Base-by-base conservation (phyloP, 2,888 invertebrate species). In the Ephialtes manifestator region DNA sequence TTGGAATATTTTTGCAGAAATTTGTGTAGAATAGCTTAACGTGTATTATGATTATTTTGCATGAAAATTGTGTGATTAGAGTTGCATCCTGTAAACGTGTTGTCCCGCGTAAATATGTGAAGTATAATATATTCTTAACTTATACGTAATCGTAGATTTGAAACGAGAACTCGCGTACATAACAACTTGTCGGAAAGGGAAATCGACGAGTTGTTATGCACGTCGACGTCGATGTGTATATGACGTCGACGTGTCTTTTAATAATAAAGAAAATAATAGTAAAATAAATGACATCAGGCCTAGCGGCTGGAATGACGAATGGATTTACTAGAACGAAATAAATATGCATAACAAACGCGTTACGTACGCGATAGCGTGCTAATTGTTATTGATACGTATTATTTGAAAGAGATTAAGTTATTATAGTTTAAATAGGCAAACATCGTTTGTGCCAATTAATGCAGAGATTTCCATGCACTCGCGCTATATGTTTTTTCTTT, bases 291-390 rank as follows among this genome's bases (percentile, higher is more conserved):
- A 67, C 35, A 70, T 81, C 53, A 76, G 60, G 78, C 81, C 70
- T 24, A 63, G 35, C 60, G 86, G 81, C 86, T 87, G 86, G 84
- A 86, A 86, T 84, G 86, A 86, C 81, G 81, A 85, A 82, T 78
- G 76, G 76, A 84, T 84, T 72, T 65, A 63, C 71, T 46, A 80
- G 39, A 76, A 75, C 55, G 55, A 18, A 20, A 82, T 55, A 15
- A 28, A 58, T 24, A 55, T 81, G 65, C 68, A 78, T 77, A 65
- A 71, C 60, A 43, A 51, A 51, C 51, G 55, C 75, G 68, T 55
- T 68, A 35, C 13, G 18, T 39, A 65, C 58, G 24, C 35, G 28
- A 53, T 46, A 18, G 58, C 31, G 28, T 55, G 11, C 51, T 67
- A 39, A 24, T 51, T 18, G 20, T 70, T 58, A n/a, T 48, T 24